phyloP scores from a whole-genome alignment of 2,797 vertebrate genomes.

The Pseudocheirus occidentalis region DNA sequence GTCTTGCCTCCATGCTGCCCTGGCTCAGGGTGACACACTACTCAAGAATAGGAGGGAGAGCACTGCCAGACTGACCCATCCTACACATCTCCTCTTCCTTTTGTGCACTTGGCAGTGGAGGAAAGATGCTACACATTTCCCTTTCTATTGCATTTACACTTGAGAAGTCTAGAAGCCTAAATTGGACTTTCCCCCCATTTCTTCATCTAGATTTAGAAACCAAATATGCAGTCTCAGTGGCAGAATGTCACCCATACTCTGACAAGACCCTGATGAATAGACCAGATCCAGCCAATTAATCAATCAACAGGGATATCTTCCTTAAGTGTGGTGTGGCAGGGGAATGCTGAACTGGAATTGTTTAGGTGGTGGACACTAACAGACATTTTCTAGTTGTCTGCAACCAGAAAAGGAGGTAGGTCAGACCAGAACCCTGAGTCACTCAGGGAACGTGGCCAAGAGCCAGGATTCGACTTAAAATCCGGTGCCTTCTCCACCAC shows the following conservation, averaged over 20 bases:
- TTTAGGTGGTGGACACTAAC: not conserved
- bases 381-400: not conserved
- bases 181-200: not conserved
- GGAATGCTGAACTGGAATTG: not conserved
- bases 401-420: not conserved
- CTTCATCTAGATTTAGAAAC: not conserved
- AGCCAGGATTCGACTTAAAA: not conserved
- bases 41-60: conserved; percentile 18
- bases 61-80: not conserved
- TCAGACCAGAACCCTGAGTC: not conserved
- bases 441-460: not conserved
- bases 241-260: not conserved
- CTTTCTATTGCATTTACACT: not conserved
- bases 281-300: not conserved
- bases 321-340: not conserved
- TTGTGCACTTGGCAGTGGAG: not conserved
- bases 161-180: not conserved
- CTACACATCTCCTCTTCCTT: not conserved
- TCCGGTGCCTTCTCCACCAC: not conserved
- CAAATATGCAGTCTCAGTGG: not conserved
- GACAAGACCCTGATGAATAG: not conserved
- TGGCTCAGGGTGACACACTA: not conserved
- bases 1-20: not conserved
- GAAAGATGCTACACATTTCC: not conserved
- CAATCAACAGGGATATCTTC: rapidly evolving